A percentile compares a stretch with the other conserved stretches of the same genome.
Conservation (phyloP, 2,113 vertebrate species). For the Prochilodus magdalenae region DNA sequence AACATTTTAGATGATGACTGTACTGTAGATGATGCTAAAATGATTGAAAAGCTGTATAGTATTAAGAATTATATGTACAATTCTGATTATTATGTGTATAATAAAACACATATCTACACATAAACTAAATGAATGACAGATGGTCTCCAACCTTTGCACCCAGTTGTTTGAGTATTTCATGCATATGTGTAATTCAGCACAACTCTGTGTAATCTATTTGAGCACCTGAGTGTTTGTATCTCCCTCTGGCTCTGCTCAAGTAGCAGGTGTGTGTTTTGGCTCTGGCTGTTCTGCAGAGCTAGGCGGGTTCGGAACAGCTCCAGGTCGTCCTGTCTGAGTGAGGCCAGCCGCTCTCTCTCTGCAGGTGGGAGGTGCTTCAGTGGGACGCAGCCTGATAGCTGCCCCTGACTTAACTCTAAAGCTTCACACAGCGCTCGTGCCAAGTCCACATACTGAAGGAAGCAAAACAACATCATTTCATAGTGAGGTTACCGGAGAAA, state of each 20-base stretch:
- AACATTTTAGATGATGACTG: no score
- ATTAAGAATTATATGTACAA: no score
- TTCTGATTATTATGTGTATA: no score
- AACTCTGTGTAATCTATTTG: not conserved
- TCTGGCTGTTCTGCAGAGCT: conserved; percentile 68
- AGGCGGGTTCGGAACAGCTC: conserved; percentile 72
- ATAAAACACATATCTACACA: no score
- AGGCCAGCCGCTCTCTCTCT: conserved; percentile 64
- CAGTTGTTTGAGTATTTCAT: not conserved
- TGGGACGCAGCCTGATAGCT: conserved; percentile 73
- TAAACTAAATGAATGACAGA: no score
- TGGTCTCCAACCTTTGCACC: not conserved
- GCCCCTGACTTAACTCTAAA: conserved; percentile 77
- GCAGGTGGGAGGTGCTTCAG: conserved; percentile 72
- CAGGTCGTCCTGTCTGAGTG: conserved; percentile 69
- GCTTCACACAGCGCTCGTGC: conserved; percentile 72
- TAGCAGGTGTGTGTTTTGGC: conserved; percentile 73
- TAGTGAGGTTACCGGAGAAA: not conserved
- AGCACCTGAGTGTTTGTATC: conserved; percentile 75
- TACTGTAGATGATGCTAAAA: no score
- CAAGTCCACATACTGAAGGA: conserved; percentile 76
- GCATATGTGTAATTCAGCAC: not conserved
- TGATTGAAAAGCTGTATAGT: no score
- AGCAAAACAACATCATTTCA: not conserved
- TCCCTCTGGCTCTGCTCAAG: conserved; percentile 67